Percentiles rank a stretch among this genome's conserved stretches.
These are phyloP conservation scores for Drosophila navojoa DNA, from an alignment of 1,140 invertebrate species.

Conservation along the genomic window DNA sequence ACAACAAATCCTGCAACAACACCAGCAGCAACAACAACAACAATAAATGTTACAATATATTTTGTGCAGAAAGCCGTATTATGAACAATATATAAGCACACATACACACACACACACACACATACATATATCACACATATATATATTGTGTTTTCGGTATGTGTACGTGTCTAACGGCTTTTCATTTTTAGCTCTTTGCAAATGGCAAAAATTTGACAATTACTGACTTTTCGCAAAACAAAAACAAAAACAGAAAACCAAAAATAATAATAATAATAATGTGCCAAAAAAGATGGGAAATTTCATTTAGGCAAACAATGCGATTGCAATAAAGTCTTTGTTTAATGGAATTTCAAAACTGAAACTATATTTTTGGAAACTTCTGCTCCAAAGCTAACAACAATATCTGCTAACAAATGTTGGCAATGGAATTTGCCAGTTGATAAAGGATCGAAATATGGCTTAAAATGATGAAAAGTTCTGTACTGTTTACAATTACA, in stretches of 20 bases:
- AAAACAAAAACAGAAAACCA: background rate
- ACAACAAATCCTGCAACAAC: slow-evolving; percentile 9
- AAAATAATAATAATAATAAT: slow-evolving; percentile 13
- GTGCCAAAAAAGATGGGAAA: slow-evolving; percentile 20
- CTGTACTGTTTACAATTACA: too few relatives aligned
- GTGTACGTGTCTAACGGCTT: slow-evolving; percentile 20
- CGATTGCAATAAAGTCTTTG: background rate
- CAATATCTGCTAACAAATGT: slow-evolving; percentile 1
- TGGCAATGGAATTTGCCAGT: background rate
- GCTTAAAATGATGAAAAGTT: too few relatives aligned
- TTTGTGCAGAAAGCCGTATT: slow-evolving; percentile 69
- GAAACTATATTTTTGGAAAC: background rate
- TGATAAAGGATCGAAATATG: background rate
- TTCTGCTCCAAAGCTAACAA: slow-evolving; percentile 1
- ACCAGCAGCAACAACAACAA: slow-evolving; percentile 40
- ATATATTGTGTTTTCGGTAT: background rate
- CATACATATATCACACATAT: background rate
- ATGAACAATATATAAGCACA: slow-evolving; percentile 41
- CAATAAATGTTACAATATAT: slow-evolving; percentile 67
- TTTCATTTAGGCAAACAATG: slow-evolving; percentile 25
- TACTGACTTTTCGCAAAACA: slow-evolving; percentile 41
- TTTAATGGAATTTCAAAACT: slow-evolving; percentile 7
- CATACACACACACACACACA: slow-evolving; percentile 11
- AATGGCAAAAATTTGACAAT: slow-evolving; percentile 34
- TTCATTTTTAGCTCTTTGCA: slow-evolving; percentile 40